Conservation (phyloP, 2,797 vertebrate genomes). For the Hypotaenidia philippensis region DNA sequence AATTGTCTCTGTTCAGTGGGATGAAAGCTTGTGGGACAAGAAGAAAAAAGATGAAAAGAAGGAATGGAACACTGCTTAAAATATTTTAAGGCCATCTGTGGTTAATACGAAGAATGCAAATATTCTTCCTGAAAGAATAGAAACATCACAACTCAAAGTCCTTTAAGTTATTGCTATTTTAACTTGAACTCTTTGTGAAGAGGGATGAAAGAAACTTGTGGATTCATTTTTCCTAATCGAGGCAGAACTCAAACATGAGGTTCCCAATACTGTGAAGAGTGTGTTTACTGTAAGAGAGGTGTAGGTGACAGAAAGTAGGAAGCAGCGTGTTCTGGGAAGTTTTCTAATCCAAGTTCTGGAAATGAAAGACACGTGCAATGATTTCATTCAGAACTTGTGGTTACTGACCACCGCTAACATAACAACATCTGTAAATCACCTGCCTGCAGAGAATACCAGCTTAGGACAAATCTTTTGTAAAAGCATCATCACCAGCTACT, state of each 20-base stretch:
- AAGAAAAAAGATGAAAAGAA: not conserved
- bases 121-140: not conserved
- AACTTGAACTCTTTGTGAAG: not conserved
- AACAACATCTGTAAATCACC: not conserved
- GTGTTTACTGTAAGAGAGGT: not conserved
- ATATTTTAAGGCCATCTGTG: not conserved
- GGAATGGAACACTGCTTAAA: not conserved
- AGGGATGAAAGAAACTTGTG: not conserved
- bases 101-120: slow-evolving; percentile 15
- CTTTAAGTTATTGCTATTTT: not conserved
- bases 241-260: not conserved
- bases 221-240: not conserved
- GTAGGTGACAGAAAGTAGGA: not conserved
- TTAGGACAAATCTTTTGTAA: not conserved
- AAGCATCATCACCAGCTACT: not conserved
- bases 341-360: not conserved
- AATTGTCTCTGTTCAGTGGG: not conserved
- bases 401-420: not conserved
- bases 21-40: not conserved
- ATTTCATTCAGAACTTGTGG: not conserved
- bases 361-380: not conserved
- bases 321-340: not conserved
- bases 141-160: not conserved
- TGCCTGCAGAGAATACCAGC: not conserved
- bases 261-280: not conserved